Conservation (phyloP, 2,797 vertebrate genomes). For the Telmatherina bonti region DNA sequence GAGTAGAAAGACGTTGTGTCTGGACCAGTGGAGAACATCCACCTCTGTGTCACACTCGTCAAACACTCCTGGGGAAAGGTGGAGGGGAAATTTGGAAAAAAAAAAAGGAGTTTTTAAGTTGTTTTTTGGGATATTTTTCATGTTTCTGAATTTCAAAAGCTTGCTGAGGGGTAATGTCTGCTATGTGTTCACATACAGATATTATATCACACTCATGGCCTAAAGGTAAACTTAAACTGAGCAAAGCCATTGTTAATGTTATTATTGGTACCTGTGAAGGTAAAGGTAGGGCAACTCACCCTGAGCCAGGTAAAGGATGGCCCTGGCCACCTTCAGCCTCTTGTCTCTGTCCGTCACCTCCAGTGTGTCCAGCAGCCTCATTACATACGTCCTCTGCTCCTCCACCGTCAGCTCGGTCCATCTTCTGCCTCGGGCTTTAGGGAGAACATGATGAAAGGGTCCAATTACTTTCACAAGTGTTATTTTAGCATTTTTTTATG, state of each 20-base stretch:
- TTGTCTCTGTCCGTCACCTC: constrained; percentile 93
- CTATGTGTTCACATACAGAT: too few species aligned
- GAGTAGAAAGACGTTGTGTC: constrained; percentile 95
- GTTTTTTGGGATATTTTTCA: neutral
- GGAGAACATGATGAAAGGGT: neutral
- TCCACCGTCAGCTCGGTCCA: constrained; percentile 88
- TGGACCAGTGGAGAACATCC: constrained; percentile 92
- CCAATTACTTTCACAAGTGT: neutral
- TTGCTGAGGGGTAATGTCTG: neutral
- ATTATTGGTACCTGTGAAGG: neutral
- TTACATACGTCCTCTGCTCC: constrained; percentile 89
- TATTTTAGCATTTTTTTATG: neutral
- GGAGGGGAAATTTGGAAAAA: neutral
- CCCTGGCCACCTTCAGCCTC: constrained; percentile 90
- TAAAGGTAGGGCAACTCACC: constrained; percentile 76
- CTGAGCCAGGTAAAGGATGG: constrained; percentile 95
- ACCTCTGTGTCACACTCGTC: constrained; percentile 92
- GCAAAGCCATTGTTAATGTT: neutral
- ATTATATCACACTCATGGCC: neutral
- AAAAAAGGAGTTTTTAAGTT: neutral
- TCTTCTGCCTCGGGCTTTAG: constrained; percentile 70
- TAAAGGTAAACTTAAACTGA: neutral
- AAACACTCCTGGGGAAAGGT: constrained; percentile 86
- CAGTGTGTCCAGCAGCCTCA: constrained; percentile 92
- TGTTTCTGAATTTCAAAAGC: neutral